Evolutionary conservation across 2,888 invertebrate genomes (phyloP), one percentile per base, ranked within the genome.

Genomic region (Fragum whitleyi): DNA sequence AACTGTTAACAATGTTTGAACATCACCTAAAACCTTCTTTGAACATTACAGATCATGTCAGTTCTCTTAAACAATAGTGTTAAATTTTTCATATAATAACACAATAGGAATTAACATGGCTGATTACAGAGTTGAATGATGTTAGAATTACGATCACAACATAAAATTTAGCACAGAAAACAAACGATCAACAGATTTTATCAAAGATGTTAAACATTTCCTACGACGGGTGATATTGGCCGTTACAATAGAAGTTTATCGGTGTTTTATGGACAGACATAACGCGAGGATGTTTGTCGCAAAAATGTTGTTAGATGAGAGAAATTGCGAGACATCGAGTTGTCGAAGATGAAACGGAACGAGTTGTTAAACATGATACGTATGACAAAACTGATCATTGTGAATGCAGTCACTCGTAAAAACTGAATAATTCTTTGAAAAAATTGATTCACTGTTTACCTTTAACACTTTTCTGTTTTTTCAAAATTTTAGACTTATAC

Each of bases 141-240:
- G 82, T 82, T 69, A 39, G 74, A 73, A 82, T 79, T 69, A 76
- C 77, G 62, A 73, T 74, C 28, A 23, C 19, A 36, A 73, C 71
- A 67, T 68, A 23, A 57, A 47, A 29, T 67, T 61, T 47, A 62
- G 69, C 81, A 81, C 77, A 69, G 81, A 77, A 70, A 70, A 70
- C 47, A n/a, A 62, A 32, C 39, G 61, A 83, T 83, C 55, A 39
- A 65, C 36, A 28, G 28, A 57, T 29, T 51, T 77, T 74, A 83
- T 83, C 77, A 47, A 42, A 28, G 55, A 28, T 83, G 83, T 83
- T 79, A 83, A 39, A 83, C 83, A 83, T 79, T 83, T 83, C 83
- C 83, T 79, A 77, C 47, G 51, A 47, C 57, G 59, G 32, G 28
- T 65, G 68, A 68, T 77, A 82, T 74, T 68, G 70, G 68, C 67